phyloP scores from a whole-genome alignment of 2,888 invertebrate species.

The Morpho helenor region DNA sequence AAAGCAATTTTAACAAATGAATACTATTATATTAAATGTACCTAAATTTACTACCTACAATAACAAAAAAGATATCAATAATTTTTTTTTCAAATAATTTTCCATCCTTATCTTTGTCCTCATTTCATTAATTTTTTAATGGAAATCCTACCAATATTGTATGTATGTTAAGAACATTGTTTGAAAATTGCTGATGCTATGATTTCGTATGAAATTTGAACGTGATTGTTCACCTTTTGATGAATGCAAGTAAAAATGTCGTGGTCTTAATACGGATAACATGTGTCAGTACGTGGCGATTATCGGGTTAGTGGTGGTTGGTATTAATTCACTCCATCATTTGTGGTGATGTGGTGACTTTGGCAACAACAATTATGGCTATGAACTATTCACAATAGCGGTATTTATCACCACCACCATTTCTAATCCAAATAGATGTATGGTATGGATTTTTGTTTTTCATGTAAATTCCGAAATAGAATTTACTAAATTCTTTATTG shows the following conservation, averaged over 20 bases:
- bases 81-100: background rate
- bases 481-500: too few species aligned
- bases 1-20: too few species aligned
- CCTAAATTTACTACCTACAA: too few species aligned
- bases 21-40: too few species aligned
- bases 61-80: too few species aligned
- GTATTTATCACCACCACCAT: too few species aligned
- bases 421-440: too few species aligned
- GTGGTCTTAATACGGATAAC: slow-evolving; percentile 38
- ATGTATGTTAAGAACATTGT: slow-evolving; percentile 8
- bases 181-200: slow-evolving; percentile 21
- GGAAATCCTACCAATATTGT: slow-evolving; percentile 6
- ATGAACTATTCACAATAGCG: background rate
- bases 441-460: too few species aligned
- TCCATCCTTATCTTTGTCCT: slow-evolving; percentile 9
- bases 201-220: slow-evolving; percentile 27
- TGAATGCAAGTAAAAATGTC: slow-evolving; percentile 45
- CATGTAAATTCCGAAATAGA: too few species aligned
- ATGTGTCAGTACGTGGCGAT: slow-evolving; percentile 59
- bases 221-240: slow-evolving; percentile 41
- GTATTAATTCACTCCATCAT: slow-evolving; percentile 34
- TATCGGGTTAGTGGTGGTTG: slow-evolving; percentile 46
- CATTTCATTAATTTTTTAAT: slow-evolving; percentile 34
- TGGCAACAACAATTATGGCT: background rate
- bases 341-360: slow-evolving; percentile 8